Conservation (phyloP, 2,113 vertebrate genomes). For the Lampris incognitus region DNA sequence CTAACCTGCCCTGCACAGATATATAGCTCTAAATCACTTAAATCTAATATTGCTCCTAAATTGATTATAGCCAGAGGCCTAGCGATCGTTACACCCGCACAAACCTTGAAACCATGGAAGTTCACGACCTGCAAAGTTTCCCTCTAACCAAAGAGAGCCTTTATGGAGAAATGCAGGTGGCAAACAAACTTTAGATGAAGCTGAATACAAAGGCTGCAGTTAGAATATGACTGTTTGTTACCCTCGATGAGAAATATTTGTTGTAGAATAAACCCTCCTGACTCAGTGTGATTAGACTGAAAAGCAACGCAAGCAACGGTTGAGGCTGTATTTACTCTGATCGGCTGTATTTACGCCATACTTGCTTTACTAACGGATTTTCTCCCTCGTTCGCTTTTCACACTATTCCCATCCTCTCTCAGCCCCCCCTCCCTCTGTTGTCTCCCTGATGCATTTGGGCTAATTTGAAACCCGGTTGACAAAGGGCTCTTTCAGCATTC, state of each 20-base stretch:
- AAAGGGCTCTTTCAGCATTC: constrained; percentile 72
- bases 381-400: constrained; percentile 24
- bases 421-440: constrained; percentile 2
- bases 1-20: background rate
- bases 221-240: constrained; percentile 24
- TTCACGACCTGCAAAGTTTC: background rate
- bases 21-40: background rate
- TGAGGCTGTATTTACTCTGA: constrained; percentile 35
- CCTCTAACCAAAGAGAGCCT: background rate
- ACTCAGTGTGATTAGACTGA: constrained; percentile 32
- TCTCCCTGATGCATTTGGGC: constrained; percentile 43
- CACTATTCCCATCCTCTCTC: constrained; percentile 20
- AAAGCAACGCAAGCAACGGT: constrained; percentile 20
- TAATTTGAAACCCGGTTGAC: constrained; percentile 73
- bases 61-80: background rate
- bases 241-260: constrained; percentile 37
- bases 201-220: constrained; percentile 28
- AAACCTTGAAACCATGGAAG: background rate
- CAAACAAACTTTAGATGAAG: background rate
- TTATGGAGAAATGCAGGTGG: background rate
- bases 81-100: background rate
- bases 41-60: background rate
- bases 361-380: constrained; percentile 44
- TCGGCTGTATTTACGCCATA: constrained; percentile 8
- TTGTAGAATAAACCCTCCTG: constrained; percentile 25